Evolutionary conservation across 2,888 invertebrate genomes (phyloP).

Genomic region (Imbricaverruca yamaguchii): DNA sequence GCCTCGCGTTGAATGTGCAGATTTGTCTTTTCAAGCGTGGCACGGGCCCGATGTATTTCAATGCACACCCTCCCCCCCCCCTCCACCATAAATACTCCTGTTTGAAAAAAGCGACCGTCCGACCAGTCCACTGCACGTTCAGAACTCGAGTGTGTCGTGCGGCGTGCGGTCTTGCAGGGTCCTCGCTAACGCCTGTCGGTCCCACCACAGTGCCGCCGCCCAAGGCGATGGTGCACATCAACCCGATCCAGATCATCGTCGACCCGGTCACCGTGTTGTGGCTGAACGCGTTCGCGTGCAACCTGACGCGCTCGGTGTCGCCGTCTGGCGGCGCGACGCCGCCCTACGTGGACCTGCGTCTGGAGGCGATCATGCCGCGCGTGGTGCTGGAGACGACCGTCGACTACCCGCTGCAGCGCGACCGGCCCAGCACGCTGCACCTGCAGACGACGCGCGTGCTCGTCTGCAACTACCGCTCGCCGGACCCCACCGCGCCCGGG

Average conservation of each 20-base stretch:
- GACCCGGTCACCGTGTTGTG: constrained; percentile 84
- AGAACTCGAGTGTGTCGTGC: too few species aligned
- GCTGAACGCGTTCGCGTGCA: constrained; percentile 87
- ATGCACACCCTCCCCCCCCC: too few species aligned
- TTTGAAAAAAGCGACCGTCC: too few species aligned
- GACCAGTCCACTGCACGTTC: too few species aligned
- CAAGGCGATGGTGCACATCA: constrained; percentile 81
- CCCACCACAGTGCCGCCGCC: constrained; percentile 73
- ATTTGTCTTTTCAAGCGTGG: too few species aligned
- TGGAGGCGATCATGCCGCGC: constrained; percentile 90
- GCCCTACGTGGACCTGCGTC: constrained; percentile 58
- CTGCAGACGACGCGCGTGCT: constrained; percentile 69
- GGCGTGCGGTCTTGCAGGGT: too few species aligned
- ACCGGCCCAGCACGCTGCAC: constrained; percentile 79
- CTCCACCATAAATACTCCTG: too few species aligned
- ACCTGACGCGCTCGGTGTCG: constrained; percentile 65
- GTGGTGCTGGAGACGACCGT: constrained; percentile 29
- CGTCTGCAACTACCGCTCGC: constrained; percentile 58
- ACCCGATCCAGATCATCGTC: constrained; percentile 79
- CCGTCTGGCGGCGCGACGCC: constrained; percentile 38
- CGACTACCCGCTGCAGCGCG: constrained; percentile 52
- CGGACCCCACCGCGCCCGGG: constrained; percentile 41
- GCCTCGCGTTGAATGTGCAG: too few species aligned
- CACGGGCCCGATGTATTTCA: too few species aligned
- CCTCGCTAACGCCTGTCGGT: too few species aligned